phyloP scores from a whole-genome alignment of 2,888 invertebrate species.

The Unio delphinus region DNA sequence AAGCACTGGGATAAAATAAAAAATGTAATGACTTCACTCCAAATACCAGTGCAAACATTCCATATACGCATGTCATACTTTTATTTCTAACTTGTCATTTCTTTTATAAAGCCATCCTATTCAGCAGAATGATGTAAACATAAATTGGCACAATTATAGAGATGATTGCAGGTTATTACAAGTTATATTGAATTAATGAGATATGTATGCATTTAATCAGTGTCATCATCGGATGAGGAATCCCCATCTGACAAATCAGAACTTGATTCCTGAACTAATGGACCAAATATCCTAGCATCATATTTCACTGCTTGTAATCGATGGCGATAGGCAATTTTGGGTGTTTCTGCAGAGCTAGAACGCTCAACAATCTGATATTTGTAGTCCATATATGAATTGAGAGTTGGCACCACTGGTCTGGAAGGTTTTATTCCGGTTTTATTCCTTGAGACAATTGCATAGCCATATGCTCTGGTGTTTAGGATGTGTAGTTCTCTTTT shows the following conservation, averaged over 20 bases:
- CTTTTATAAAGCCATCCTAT: too few relatives aligned
- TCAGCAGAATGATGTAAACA: too few relatives aligned
- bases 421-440: conserved; percentile 26
- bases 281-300: conserved; percentile 36
- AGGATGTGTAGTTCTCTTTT: conserved; percentile 22
- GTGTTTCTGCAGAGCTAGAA: conserved; percentile 41
- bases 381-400: conserved; percentile 24
- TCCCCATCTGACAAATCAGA: conserved; percentile 13
- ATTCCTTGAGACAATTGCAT: conserved; percentile 15
- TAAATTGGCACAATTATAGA: too few relatives aligned
- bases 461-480: conserved; percentile 43
- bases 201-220: too few relatives aligned
- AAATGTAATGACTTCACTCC: too few relatives aligned
- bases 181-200: too few relatives aligned
- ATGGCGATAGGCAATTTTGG: conserved; percentile 38
- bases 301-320: conserved; percentile 19
- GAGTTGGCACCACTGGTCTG: conserved; percentile 20
- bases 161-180: too few relatives aligned
- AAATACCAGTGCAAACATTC: too few relatives aligned
- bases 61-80: too few relatives aligned
- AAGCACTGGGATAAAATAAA: too few relatives aligned
- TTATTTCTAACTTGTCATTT: too few relatives aligned
- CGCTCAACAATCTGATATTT: conserved; percentile 13
- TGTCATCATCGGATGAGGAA: conserved; percentile 13
- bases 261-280: conserved; percentile 6